Evolutionary conservation across 1,140 invertebrate species (phyloP), one percentile per base, ranked within the genome.

Genomic region (Apis cerana): DNA sequence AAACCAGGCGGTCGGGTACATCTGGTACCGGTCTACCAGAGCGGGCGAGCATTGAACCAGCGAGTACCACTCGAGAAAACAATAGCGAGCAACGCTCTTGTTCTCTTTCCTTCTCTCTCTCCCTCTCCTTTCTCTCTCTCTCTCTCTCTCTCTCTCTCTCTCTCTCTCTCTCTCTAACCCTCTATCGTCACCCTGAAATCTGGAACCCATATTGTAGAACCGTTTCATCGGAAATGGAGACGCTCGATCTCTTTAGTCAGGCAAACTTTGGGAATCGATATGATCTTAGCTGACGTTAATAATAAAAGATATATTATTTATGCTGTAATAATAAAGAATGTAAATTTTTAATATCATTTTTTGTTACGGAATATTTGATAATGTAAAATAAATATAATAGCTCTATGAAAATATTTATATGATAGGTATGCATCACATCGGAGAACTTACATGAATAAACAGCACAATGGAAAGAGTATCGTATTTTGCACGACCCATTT

Each of bases 31-130:
- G 82, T 82, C 75, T 71, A 82, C 75, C 81, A 89, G 90, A 89
- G 88, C 87, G 87, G 90, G 86, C 90, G 92, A 91, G 91, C 92
- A 94, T 93, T 92, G 92, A 93, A 94, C 92, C 91, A 93, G 92
- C 91, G 92, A 94, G 93, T 93, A 89, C 92, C 93, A 94, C 93
- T 94, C 86, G 91, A 94, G 92, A 93, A 94, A 93, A 94, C 92
- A 94, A 94, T 94, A 93, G 92, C 90, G 91, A 93, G 91, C 92
- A 93, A 90, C 90, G 88, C 91, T 93, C 91, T 93, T 91, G 90
- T 93, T 92, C 89, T 90, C 83, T 89, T 88, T 68, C 50, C 84
- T 78, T 71, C 75, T 81, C 58, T 68, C 71, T 76, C 83, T 84
- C 79, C 62, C 78, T n/a, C n/a, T n/a, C n/a, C n/a, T n/a, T n/a